These are phyloP conservation scores for Noctua janthina DNA, from an alignment of 2,888 invertebrate genomes.

Conservation along the genomic window DNA sequence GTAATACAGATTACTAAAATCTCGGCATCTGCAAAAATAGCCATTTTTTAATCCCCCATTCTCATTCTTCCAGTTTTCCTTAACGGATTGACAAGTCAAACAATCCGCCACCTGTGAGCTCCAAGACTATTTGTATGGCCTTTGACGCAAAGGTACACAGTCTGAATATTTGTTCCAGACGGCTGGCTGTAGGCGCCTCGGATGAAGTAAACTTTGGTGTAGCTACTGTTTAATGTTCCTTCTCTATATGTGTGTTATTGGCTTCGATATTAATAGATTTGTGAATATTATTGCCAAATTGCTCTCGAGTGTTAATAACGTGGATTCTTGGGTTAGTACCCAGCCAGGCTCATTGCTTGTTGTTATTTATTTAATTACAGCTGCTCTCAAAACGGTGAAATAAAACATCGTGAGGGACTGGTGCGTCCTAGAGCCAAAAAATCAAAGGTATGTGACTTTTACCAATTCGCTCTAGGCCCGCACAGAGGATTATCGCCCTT, in stretches of 20 bases:
- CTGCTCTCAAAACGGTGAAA: not conserved
- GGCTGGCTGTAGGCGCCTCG: not conserved
- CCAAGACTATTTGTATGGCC: constrained; percentile 28
- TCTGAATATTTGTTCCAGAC: constrained; percentile 36
- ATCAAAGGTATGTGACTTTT: not conserved
- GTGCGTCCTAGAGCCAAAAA: not conserved
- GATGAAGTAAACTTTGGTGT: not conserved
- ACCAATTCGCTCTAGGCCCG: not conserved
- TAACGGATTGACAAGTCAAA: constrained; percentile 25
- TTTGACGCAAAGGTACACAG: constrained; percentile 30
- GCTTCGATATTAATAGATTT: not conserved
- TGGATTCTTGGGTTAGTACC: not conserved
- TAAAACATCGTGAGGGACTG: not conserved
- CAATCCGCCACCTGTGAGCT: constrained; percentile 19
- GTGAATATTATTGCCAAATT: not conserved
- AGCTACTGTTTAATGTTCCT: not conserved
- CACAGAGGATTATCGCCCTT: not conserved
- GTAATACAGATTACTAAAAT: no score
- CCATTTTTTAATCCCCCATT: not conserved
- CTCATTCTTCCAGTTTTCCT: not conserved
- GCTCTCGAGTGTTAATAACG: not conserved
- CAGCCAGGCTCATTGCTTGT: not conserved
- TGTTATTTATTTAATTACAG: not conserved
- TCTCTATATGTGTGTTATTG: not conserved
- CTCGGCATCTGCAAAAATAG: not conserved